Evolutionary conservation across 2,888 invertebrate genomes (phyloP).

Genomic region (Callinectes sapidus): DNA sequence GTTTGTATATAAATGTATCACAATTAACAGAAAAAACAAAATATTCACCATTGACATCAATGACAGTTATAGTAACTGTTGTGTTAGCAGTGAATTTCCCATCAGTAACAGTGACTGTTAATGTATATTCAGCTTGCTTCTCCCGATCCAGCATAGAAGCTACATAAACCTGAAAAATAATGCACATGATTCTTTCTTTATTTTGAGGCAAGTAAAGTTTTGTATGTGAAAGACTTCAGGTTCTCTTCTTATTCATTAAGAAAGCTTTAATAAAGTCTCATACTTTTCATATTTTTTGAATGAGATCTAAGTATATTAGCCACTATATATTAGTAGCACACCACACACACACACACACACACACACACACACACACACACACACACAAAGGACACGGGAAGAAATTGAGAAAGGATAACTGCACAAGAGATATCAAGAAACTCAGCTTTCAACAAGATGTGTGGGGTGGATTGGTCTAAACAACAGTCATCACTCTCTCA

Average conservation of each 20-base stretch:
- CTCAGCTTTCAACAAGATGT: no score
- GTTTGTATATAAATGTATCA: not conserved
- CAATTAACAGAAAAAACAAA: not conserved
- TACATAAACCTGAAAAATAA: slow-evolving; percentile 82
- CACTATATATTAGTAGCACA: not conserved
- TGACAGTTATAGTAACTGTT: slow-evolving; percentile 83
- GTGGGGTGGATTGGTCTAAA: no score
- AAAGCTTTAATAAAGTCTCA: not conserved
- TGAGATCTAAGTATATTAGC: not conserved
- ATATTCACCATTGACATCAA: slow-evolving; percentile 87
- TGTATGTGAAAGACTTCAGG: not conserved
- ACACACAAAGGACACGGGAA: no score
- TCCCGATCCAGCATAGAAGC: slow-evolving; percentile 91
- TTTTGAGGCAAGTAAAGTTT: not conserved
- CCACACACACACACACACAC: no score
- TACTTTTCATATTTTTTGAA: not conserved
- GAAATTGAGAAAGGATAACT: no score
- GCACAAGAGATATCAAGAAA: no score
- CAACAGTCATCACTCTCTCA: no score
- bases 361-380: no score
- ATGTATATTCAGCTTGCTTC: slow-evolving; percentile 83
- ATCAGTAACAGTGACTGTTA: slow-evolving; percentile 93
- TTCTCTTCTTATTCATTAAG: not conserved
- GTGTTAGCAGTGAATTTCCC: slow-evolving; percentile 90
- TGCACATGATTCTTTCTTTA: not conserved